These are phyloP conservation scores for Rafetus swinhoei DNA, from an alignment of 2,113 vertebrate genomes.

Conservation along the genomic window DNA sequence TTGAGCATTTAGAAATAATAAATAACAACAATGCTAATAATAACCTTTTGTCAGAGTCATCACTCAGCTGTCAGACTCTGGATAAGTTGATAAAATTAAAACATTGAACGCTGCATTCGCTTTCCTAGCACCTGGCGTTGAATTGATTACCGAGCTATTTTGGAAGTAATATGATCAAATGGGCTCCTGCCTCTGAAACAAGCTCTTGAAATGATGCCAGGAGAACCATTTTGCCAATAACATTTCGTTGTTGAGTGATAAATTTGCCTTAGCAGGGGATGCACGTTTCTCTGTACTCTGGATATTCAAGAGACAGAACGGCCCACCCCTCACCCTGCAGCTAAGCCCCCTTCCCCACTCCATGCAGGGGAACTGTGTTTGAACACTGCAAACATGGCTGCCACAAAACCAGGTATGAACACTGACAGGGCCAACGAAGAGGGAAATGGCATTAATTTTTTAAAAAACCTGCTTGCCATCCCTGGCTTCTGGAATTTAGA, in stretches of 20 bases:
- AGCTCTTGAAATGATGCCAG: constrained; percentile 37
- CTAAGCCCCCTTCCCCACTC: not conserved
- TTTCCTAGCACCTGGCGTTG: not conserved
- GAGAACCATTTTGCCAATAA: constrained; percentile 30
- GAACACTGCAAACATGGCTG: not conserved
- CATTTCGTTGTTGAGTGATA: constrained; percentile 15
- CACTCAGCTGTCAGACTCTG: not conserved
- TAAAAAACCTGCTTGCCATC: not conserved
- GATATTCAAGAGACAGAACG: not conserved
- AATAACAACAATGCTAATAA: constrained; percentile 3
- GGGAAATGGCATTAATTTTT: not conserved
- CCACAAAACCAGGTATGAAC: rapidly evolving
- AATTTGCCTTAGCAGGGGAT: not conserved
- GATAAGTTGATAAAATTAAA: not conserved
- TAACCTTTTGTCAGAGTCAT: not conserved
- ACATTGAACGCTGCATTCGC: not conserved
- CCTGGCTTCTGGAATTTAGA: not conserved
- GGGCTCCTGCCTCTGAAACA: not conserved
- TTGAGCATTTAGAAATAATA: not conserved
- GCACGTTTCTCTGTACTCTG: not conserved
- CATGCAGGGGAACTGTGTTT: not conserved
- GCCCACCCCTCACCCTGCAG: not conserved
- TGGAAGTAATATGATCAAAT: not conserved
- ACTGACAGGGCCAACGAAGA: not conserved
- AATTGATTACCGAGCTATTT: not conserved